A percentile compares a stretch with the other conserved stretches of the same genome.
phyloP scores from a whole-genome alignment of 1,140 invertebrate genomes.

The Drosophila carrolli region DNA sequence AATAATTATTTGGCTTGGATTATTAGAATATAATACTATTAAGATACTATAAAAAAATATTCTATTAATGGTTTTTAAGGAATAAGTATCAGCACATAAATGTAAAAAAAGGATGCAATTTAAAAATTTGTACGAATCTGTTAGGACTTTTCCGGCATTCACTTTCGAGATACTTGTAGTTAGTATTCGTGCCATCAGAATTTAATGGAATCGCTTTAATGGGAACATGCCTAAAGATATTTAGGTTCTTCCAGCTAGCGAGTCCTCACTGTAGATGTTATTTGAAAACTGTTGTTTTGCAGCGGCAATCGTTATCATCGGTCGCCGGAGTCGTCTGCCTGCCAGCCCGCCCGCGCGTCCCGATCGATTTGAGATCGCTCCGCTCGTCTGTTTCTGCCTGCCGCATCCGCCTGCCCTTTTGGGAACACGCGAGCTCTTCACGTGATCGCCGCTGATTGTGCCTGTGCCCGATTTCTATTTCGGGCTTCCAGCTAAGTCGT shows the following conservation, averaged over 20 bases:
- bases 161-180: no score
- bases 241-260: neutral
- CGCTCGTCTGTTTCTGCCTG: conserved; percentile 39
- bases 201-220: no score
- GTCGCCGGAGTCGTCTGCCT: conserved; percentile 34
- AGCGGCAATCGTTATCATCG: conserved; percentile 57
- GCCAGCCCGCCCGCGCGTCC: conserved; percentile 14
- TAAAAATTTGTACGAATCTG: no score
- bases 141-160: no score
- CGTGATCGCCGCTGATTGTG: conserved; percentile 47
- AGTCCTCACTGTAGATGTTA: conserved; percentile 39
- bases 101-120: no score
- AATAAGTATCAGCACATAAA: no score
- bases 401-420: conserved; percentile 17
- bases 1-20: no score
- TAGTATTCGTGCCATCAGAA: no score
- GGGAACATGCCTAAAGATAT: no score
- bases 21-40: no score
- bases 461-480: conserved; percentile 11
- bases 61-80: no score
- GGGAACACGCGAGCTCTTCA: conserved; percentile 57
- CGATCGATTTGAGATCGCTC: conserved; percentile 10
- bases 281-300: conserved; percentile 53
- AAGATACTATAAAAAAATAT: no score
- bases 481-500: conserved; percentile 59